Conservation (phyloP, 2,113 vertebrate genomes). For the Strix uralensis region DNA sequence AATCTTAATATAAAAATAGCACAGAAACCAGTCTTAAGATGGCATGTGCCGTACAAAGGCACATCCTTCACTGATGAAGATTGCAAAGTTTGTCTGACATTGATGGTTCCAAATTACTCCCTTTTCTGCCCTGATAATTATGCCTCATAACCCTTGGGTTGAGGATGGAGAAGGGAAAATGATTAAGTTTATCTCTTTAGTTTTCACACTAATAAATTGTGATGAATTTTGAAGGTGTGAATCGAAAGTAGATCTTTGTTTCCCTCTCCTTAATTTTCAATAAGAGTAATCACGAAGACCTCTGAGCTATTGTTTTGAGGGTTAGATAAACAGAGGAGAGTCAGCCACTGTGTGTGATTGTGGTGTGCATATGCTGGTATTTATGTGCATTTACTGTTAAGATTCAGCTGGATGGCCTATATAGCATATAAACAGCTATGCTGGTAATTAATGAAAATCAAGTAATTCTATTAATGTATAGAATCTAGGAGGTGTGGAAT, state of each 20-base stretch:
- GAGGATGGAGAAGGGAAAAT: neutral
- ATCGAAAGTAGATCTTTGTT: neutral
- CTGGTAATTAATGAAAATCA: neutral
- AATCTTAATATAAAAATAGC: neutral
- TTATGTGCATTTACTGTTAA: neutral
- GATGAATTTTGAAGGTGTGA: neutral
- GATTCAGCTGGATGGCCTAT: neutral
- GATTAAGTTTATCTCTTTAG: neutral
- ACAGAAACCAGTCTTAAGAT: neutral
- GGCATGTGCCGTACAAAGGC: neutral
- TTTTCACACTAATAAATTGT: neutral
- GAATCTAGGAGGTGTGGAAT: neutral
- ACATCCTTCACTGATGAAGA: neutral
- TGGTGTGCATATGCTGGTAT: neutral
- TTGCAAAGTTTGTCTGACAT: neutral
- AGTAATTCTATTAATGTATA: neutral
- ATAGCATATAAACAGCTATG: neutral
- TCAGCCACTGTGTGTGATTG: neutral
- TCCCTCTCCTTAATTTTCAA: neutral
- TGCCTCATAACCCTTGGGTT: neutral
- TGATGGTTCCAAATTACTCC: neutral
- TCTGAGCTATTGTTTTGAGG: neutral
- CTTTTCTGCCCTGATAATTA: neutral
- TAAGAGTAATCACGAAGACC: neutral
- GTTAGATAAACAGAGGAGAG: neutral